Evolutionary conservation across 2,797 vertebrate species (phyloP).

Genomic region (Channallabes apus): DNA sequence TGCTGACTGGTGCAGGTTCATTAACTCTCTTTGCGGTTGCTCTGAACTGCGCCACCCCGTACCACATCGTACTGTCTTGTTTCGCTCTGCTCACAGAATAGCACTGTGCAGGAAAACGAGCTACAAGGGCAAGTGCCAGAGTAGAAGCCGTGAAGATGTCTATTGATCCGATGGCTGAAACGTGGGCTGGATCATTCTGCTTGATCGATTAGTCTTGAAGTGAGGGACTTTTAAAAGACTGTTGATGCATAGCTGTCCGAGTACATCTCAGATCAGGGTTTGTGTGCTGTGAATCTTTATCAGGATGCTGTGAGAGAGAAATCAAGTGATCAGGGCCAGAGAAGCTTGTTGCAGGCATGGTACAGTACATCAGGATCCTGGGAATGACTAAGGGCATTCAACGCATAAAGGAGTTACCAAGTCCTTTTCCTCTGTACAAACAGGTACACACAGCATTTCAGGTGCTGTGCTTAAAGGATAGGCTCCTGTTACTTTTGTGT

Average conservation of each 20-base stretch:
- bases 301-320: constrained; percentile 13
- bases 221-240: constrained; percentile 48
- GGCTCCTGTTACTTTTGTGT: constrained; percentile 17
- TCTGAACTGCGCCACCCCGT: constrained; percentile 50
- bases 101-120: constrained; percentile 22
- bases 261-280: constrained; percentile 28
- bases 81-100: constrained; percentile 46
- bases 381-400: neutral
- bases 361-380: neutral
- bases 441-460: neutral
- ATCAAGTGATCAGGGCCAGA: constrained; percentile 20
- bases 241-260: constrained; percentile 49
- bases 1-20: constrained; percentile 80
- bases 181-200: constrained; percentile 56
- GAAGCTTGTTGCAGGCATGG: constrained; percentile 18
- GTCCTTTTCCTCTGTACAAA: neutral
- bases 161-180: constrained; percentile 60
- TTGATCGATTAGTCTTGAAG: constrained; percentile 61
- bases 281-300: constrained; percentile 32
- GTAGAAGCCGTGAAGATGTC: constrained; percentile 57
- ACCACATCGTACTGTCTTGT: constrained; percentile 54
- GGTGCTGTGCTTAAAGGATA: constrained; percentile 17
- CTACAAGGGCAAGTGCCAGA: constrained; percentile 43
- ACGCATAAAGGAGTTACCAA: neutral
- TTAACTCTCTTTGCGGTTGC: constrained; percentile 73